phyloP scores from a whole-genome alignment of 2,797 vertebrate species.

The Dryobates pubescens region DNA sequence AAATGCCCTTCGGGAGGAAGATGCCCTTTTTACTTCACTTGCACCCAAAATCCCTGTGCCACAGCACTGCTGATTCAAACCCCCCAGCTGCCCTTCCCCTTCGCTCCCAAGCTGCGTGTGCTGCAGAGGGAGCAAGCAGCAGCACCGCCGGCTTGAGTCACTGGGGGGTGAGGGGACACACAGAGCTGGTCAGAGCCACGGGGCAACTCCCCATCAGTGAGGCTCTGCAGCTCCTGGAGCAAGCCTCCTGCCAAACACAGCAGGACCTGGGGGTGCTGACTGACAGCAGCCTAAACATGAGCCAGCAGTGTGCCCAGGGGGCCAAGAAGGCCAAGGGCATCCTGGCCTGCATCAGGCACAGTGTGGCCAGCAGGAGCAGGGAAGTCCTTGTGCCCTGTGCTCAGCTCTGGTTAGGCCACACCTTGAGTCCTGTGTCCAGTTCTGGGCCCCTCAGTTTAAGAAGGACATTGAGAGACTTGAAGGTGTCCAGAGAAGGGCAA shows the following conservation, averaged over 20 bases:
- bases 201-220: neutral
- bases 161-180: accelerated
- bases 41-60: neutral
- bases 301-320: too few relatives aligned
- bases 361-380: too few relatives aligned
- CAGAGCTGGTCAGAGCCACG: accelerated
- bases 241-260: neutral
- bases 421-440: too few relatives aligned
- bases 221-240: neutral
- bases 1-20: neutral
- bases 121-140: neutral
- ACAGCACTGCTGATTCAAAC: neutral
- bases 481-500: too few relatives aligned
- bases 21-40: neutral
- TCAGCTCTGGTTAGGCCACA: too few relatives aligned
- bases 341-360: too few relatives aligned
- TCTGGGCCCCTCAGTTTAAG: too few relatives aligned
- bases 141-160: neutral
- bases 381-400: too few relatives aligned
- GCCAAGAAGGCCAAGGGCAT: too few relatives aligned
- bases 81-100: neutral
- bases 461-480: too few relatives aligned
- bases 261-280: too few relatives aligned
- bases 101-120: neutral
- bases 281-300: too few relatives aligned